A percentile compares a stretch with the other conserved stretches of the same genome.
Conservation (phyloP, 2,888 invertebrate species). For the Rhagonycha lutea region DNA sequence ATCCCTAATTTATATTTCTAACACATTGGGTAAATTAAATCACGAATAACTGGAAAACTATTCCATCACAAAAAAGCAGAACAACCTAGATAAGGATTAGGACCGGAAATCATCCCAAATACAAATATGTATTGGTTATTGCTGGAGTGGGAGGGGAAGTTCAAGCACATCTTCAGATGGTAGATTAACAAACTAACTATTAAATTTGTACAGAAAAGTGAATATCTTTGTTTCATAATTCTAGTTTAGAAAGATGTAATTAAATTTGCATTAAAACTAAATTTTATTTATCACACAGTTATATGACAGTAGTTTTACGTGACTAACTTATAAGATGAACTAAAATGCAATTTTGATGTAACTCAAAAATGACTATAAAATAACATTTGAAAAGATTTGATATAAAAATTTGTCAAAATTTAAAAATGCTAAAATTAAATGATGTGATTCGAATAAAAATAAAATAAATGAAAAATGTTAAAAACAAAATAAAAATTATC, state of each 20-base stretch:
- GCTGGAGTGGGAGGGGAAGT: no score
- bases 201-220: no score
- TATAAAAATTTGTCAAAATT: background rate
- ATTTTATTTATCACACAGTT: conserved; percentile 22
- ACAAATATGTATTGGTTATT: no score
- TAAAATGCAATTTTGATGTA: conserved; percentile 12
- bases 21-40: no score
- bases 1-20: no score
- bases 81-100: no score
- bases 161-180: no score
- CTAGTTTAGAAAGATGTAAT: background rate
- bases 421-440: background rate
- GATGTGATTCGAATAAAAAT: background rate
- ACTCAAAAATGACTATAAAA: background rate
- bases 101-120: no score
- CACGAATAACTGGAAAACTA: no score
- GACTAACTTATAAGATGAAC: conserved; percentile 12
- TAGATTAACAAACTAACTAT: no score
- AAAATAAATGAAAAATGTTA: background rate
- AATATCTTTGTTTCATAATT: background rate
- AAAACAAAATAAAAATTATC: background rate
- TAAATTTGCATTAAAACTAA: conserved; percentile 10
- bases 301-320: conserved; percentile 9
- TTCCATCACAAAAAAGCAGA: no score
- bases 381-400: background rate